phyloP scores from a whole-genome alignment of 2,797 vertebrate genomes.

The Brachymystax lenok region DNA sequence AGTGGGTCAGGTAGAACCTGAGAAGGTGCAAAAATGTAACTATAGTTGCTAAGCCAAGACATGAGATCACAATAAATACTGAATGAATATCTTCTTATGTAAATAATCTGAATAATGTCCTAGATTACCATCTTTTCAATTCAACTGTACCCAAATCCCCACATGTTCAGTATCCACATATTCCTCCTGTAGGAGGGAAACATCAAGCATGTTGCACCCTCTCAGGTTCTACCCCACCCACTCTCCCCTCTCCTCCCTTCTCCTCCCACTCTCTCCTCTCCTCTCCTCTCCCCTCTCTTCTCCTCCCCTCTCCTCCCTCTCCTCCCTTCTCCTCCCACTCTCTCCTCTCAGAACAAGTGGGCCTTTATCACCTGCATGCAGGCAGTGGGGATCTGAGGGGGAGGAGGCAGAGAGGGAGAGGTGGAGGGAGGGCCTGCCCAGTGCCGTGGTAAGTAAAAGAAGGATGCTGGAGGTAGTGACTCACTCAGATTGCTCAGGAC shows the following conservation, averaged over 20 bases:
- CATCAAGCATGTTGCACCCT: constrained; percentile 5
- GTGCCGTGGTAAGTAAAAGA: not conserved
- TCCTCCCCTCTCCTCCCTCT: constrained; percentile 9
- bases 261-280: constrained; percentile 9
- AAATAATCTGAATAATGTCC: not conserved
- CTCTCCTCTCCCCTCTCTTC: too few species aligned
- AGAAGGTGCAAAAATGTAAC: too few species aligned
- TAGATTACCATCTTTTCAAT: not conserved
- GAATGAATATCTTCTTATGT: not conserved
- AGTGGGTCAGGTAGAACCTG: too few species aligned
- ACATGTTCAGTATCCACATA: too few species aligned
- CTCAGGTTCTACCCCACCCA: constrained; percentile 6
- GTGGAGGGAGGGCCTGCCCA: not conserved
- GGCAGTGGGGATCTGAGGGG: constrained; percentile 8
- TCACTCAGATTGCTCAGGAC: constrained; percentile 43
- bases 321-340: constrained; percentile 1
- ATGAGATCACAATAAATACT: not conserved
- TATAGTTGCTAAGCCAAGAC: not conserved
- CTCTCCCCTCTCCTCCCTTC: constrained; percentile 12
- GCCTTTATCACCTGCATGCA: constrained; percentile 56
- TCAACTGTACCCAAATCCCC: too few species aligned
- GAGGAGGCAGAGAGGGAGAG: not conserved
- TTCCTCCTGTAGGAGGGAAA: not conserved
- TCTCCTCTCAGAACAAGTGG: constrained; percentile 45
- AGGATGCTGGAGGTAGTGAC: constrained; percentile 36